These are phyloP conservation scores for Drosophila stalkeri DNA, from an alignment of 2,888 invertebrate genomes.

Conservation along the genomic window DNA sequence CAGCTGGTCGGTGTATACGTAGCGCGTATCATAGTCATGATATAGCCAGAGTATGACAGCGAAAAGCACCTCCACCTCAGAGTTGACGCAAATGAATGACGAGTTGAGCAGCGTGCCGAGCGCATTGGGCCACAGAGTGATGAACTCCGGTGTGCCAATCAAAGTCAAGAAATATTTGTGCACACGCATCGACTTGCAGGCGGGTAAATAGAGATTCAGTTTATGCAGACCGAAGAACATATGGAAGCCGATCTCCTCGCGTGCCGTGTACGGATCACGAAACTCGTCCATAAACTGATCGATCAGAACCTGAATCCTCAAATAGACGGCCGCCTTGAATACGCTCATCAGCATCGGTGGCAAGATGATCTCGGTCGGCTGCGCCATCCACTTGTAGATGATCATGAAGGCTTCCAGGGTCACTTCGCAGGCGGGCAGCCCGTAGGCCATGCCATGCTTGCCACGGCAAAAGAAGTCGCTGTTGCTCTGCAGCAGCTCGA, in stretches of 20 bases:
- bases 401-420: conserved; percentile 11
- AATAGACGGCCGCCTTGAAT: conserved; percentile 32
- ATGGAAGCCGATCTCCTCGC: conserved; percentile 50
- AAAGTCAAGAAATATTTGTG: conserved; percentile 45
- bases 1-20: not conserved
- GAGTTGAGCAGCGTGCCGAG: conserved; percentile 32
- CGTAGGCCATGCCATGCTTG: conserved; percentile 25
- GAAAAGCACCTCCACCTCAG: conserved; percentile 47
- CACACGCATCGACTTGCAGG: conserved; percentile 9
- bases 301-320: conserved; percentile 23
- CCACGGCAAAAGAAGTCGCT: conserved; percentile 17
- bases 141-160: conserved; percentile 23
- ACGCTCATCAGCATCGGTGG: conserved; percentile 31
- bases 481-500: conserved; percentile 24
- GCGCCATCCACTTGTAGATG: conserved; percentile 46
- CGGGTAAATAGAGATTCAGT: conserved; percentile 12
- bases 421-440: conserved; percentile 23
- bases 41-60: conserved; percentile 28
- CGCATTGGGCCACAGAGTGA: conserved; percentile 16
- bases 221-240: conserved; percentile 26
- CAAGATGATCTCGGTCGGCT: conserved; percentile 18
- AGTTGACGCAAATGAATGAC: conserved; percentile 38
- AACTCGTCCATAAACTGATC: conserved; percentile 35
- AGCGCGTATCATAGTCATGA: conserved; percentile 24
- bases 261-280: conserved; percentile 5